These are phyloP conservation scores for Eupithecia inturbata DNA, from an alignment of 2,888 invertebrate genomes.

Conservation along the genomic window DNA sequence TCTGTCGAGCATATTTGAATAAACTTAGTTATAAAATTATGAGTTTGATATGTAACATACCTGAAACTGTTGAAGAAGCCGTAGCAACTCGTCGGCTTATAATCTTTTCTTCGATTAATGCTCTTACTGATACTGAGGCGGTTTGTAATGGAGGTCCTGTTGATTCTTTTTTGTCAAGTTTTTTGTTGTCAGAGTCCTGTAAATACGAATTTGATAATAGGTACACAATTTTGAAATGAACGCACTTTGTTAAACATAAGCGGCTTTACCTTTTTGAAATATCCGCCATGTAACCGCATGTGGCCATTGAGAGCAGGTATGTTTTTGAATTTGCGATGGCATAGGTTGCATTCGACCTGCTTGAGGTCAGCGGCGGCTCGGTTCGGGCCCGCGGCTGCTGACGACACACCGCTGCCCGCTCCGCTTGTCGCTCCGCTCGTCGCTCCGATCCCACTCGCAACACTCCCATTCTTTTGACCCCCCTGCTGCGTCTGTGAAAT, in stretches of 20 bases:
- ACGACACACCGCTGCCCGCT: conserved; percentile 52
- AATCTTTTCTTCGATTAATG: conserved; percentile 96
- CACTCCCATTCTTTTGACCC: conserved; percentile 67
- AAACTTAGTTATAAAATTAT: too few species aligned
- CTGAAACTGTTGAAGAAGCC: conserved; percentile 57
- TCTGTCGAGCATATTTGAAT: too few species aligned
- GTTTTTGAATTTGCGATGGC: conserved; percentile 98
- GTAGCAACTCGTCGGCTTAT: conserved; percentile 91
- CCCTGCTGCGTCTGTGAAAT: conserved; percentile 75
- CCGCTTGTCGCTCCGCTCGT: conserved; percentile 59
- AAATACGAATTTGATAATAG: neutral
- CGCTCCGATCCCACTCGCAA: conserved; percentile 59
- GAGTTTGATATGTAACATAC: conserved; percentile 45
- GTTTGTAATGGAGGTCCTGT: conserved; percentile 94
- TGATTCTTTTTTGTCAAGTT: conserved; percentile 92
- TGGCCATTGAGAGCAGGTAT: conserved; percentile 99
- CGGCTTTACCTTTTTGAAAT: conserved; percentile 92
- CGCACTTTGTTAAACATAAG: neutral
- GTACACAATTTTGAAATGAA: neutral
- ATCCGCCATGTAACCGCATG: conserved; percentile 98
- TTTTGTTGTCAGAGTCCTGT: conserved; percentile 92
- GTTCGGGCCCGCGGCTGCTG: conserved; percentile 53
- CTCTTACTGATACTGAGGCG: conserved; percentile 95
- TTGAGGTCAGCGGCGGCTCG: conserved; percentile 86
- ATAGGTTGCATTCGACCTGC: conserved; percentile 97